These are phyloP conservation scores for Hippocampus comes DNA, from an alignment of 2,113 vertebrate species.

Conservation along the genomic window DNA sequence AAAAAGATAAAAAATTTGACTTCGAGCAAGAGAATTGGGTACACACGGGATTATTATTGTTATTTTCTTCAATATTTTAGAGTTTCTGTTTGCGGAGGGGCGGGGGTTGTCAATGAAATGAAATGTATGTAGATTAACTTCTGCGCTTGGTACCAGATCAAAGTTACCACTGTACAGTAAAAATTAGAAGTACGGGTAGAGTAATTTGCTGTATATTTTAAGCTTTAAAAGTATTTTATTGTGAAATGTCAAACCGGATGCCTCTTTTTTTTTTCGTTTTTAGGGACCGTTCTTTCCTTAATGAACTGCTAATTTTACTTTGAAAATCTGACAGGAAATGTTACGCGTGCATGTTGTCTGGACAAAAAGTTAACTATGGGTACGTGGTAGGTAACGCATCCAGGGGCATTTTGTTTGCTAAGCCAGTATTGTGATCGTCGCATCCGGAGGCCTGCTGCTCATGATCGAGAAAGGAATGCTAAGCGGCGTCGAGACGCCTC, in stretches of 20 bases:
- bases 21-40: too few species aligned
- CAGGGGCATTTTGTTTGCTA: not conserved
- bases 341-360: not conserved
- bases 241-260: constrained; percentile 13
- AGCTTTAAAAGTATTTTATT: constrained; percentile 13
- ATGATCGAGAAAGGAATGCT: constrained; percentile 95
- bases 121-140: too few species aligned
- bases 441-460: constrained; percentile 89
- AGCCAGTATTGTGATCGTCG: constrained; percentile 78
- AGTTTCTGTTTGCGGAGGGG: too few species aligned
- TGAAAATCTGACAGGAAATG: constrained; percentile 24
- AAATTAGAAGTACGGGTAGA: too few species aligned
- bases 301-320: constrained; percentile 23
- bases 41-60: too few species aligned
- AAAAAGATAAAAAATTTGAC: too few species aligned
- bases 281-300: not conserved
- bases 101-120: too few species aligned
- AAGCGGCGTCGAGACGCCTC: constrained; percentile 80
- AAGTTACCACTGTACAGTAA: too few species aligned
- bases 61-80: too few species aligned
- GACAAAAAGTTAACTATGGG: constrained; percentile 35
- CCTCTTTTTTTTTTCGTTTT: not conserved
- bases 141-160: too few species aligned
- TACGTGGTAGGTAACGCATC: constrained; percentile 40
- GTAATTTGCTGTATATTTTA: not conserved